These are phyloP conservation scores for Pogonomyrmex californicus DNA, from an alignment of 1,140 invertebrate species.

Conservation along the genomic window DNA sequence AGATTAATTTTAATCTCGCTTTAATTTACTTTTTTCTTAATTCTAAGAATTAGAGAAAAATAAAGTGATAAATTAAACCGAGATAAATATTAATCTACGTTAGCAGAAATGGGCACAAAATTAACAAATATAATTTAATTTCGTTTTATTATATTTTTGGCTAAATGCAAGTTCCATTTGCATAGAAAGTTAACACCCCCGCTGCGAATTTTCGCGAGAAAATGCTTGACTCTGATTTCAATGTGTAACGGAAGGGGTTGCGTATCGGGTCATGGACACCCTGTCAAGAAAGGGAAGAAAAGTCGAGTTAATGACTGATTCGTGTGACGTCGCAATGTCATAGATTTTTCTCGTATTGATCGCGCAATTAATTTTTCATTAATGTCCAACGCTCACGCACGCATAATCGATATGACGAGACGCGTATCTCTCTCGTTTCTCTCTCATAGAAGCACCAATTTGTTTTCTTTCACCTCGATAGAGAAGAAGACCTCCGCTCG, in stretches of 20 bases:
- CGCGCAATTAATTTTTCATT: constrained; percentile 44
- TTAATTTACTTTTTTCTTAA: too few species aligned
- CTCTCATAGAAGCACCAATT: constrained; percentile 2
- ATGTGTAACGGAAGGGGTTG: not conserved
- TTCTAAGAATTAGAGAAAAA: too few species aligned
- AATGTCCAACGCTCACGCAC: not conserved
- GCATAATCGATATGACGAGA: not conserved
- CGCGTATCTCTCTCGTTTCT: not conserved
- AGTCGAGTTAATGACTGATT: constrained; percentile 23
- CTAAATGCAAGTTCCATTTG: not conserved
- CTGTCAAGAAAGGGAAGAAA: not conserved
- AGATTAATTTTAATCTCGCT: too few species aligned
- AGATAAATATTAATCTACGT: too few species aligned
- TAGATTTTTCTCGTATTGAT: constrained; percentile 36
- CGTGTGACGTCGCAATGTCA: not conserved
- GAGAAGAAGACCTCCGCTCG: not conserved
- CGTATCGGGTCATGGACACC: not conserved
- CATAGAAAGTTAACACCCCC: not conserved
- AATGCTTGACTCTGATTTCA: not conserved
- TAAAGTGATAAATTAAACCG: too few species aligned
- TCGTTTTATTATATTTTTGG: too few species aligned
- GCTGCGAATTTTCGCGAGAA: not conserved
- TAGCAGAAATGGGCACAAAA: not conserved
- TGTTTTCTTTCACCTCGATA: not conserved
- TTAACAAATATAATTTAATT: not conserved